Evolutionary conservation across 2,888 invertebrate species (phyloP), one percentile per base, ranked within the genome.

Genomic region (Idaea aversata): DNA sequence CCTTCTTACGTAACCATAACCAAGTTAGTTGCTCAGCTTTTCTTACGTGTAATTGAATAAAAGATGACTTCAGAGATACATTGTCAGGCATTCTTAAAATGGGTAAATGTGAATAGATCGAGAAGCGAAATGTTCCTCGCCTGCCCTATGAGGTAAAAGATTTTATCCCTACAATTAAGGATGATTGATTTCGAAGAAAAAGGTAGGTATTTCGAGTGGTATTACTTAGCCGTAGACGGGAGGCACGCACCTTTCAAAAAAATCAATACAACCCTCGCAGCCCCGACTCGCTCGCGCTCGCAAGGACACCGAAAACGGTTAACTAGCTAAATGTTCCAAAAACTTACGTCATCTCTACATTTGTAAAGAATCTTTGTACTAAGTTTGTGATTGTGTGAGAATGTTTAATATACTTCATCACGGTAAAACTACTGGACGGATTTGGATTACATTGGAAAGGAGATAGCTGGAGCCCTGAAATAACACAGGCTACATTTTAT

Each of bases 251-350:
- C 83, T 79, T 84, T 77, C 77, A 82, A 85, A 88, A 85, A 87
- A 89, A 89, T 88, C 88, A 87, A 89, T 89, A 88, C 83, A 78
- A 81, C 76, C 79, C 80, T 79, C 85, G 80, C 77, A 81, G 75
- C 15, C 82, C 76, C 74, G 79, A 76, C 78, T 81, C 77, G 80
- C 76, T 78, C 79, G 81, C 78, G 79, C 74, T 76, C 75, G 74
- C 86, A 85, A 86, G 84, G 84, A 83, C 87, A 82, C 74, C 72
- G 75, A 78, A 77, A 81, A 80, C 71, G 75, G 76, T 77, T 77
- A 77, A 78, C 76, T 77, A 75, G 76, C 74, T 75, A 75, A 82
- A 78, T 75, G 75, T 76, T 75, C 76, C 76, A 73, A 77, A 77
- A 79, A 75, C 75, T 75, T 75, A 73, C 75, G 75, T 75, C 76